These are phyloP conservation scores for Luperina nickerlii DNA, from an alignment of 2,888 invertebrate species.

Conservation along the genomic window DNA sequence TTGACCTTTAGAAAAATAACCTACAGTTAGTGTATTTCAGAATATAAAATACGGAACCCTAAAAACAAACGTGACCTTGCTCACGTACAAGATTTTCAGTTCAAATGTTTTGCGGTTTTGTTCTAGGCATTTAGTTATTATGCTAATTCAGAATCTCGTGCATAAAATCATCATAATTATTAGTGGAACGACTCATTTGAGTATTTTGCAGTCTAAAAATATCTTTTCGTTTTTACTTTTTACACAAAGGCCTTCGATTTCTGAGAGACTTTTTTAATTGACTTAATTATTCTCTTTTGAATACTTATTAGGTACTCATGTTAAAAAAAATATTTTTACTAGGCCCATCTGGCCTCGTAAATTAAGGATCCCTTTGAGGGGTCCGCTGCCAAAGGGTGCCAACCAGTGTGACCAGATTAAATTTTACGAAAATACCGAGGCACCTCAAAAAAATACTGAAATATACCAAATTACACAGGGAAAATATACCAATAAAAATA, in stretches of 20 bases:
- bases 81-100: constrained; percentile 2
- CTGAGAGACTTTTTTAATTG: not conserved
- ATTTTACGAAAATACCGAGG: too few species aligned
- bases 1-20: not conserved
- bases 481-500: too few species aligned
- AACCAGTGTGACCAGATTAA: too few species aligned
- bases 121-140: not conserved
- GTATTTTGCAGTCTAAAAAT: not conserved
- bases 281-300: not conserved
- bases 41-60: not conserved
- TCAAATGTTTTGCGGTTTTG: not conserved
- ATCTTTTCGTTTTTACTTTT: not conserved
- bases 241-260: not conserved
- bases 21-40: not conserved
- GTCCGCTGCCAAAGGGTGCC: too few species aligned
- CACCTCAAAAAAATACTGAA: too few species aligned
- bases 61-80: constrained; percentile 22
- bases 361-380: not conserved
- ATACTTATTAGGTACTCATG: too few species aligned
- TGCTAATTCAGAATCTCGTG: constrained; percentile 18
- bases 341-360: not conserved
- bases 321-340: not conserved
- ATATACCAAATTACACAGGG: too few species aligned
- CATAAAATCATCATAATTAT: not conserved
- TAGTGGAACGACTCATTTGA: not conserved